These are phyloP conservation scores for Parazoanthus swiftii DNA, from an alignment of 92 coral and sea anemone genomes.

Conservation along the genomic window DNA sequence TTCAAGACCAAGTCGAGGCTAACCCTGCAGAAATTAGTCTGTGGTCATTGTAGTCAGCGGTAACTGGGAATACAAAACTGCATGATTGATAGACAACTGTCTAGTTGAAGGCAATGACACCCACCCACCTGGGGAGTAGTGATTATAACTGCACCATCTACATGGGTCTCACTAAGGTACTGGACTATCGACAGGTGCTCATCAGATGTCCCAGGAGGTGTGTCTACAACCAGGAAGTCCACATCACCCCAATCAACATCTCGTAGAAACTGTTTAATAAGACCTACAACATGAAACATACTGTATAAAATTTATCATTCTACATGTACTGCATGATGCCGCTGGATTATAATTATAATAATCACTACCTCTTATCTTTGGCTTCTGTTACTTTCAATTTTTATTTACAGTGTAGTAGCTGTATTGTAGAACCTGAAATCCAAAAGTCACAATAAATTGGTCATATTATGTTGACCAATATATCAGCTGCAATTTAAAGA, in stretches of 20 bases:
- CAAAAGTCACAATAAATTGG: too few relatives aligned
- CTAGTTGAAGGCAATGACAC: not conserved
- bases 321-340: too few relatives aligned
- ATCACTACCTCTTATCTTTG: not conserved
- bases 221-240: slow-evolving; percentile 91
- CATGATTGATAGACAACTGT: not conserved
- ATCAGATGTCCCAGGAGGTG: slow-evolving; percentile 99
- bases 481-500: too few relatives aligned
- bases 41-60: too few relatives aligned
- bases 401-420: not conserved
- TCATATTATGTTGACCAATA: too few relatives aligned
- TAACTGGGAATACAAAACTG: too few relatives aligned
- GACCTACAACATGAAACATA: slow-evolving; percentile 45
- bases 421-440: not conserved
- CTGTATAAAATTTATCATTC: too few relatives aligned
- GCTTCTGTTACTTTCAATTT: too few relatives aligned
- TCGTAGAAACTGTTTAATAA: slow-evolving; percentile 93
- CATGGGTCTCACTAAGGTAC: slow-evolving; percentile 72
- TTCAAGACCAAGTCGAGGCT: too few relatives aligned
- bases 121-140: slow-evolving; percentile 91
- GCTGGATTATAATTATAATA: too few relatives aligned
- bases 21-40: too few relatives aligned
- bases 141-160: slow-evolving; percentile 94
- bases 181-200: slow-evolving; percentile 97
- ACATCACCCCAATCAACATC: slow-evolving; percentile 99